Evolutionary conservation across 2,888 invertebrate species (phyloP), one percentile per base, ranked within the genome.

Genomic region (Sinelater perroti): DNA sequence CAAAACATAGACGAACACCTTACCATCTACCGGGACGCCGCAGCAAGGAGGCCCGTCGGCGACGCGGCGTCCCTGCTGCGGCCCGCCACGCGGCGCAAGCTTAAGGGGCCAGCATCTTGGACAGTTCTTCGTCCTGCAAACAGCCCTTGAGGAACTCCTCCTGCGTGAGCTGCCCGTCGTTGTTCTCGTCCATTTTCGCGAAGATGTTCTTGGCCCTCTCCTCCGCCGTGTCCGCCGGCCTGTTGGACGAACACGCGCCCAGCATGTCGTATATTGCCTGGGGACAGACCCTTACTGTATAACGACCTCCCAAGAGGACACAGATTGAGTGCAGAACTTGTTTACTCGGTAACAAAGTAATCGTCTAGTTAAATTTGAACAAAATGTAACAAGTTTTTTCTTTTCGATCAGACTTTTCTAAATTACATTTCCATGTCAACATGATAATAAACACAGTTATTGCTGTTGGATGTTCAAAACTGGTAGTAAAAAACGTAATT

Each of bases 201-300:
- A 99, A 99, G 73, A 99, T 99, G 80, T 97, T 97, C 83, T 96
- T 95, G 69, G 98, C 98, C 68, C 98, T 85, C 76, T 97, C 97
- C 77, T 97, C 96, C 18, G 98, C 97, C 13, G 96, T 95, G 78
- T 95, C 96, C 30, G 94, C 94, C 40, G 96, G 95, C 75, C 95
- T 85, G 81, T 94, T 95, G 79, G 94, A 94, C 73, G 94, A 94
- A 80, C 95, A 95, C 65, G 96, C 96, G 53, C 98, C 98, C 71
- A 99, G 85, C 98, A 99, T 99, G 80, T 97, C 97, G 82, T 99
- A 99, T 81, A 99, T 98, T 67, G 98, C 98, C 98, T 98, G 85
- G 35, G 84, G 81, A 63, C 67, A 67, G 59, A 62, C 42, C 14
- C 26, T 11, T 38, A 38, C 20, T 10, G 20, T 18, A 38, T 38